phyloP scores from a whole-genome alignment of 1,140 invertebrate genomes.

The Palaemon carinicauda region DNA sequence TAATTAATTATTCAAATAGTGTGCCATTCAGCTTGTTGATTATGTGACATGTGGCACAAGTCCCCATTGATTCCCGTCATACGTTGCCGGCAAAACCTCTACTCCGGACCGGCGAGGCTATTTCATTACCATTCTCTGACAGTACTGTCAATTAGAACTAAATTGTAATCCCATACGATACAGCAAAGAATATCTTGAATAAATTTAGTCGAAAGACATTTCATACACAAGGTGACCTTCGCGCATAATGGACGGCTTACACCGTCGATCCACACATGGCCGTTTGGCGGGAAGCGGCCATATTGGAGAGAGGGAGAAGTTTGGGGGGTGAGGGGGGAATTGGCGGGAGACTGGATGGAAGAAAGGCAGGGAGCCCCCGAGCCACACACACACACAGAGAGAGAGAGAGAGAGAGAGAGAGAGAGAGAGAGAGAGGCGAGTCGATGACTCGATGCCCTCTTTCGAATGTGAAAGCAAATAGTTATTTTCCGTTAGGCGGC shows the following conservation, averaged over 20 bases:
- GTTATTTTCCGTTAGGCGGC: too few species aligned
- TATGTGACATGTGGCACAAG: constrained; percentile 12
- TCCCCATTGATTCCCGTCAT: constrained; percentile 45
- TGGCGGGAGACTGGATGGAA: background rate
- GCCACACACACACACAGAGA: too few species aligned
- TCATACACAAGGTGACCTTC: background rate
- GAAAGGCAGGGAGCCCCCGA: background rate
- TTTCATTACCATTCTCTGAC: constrained; percentile 17
- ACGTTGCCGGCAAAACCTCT: constrained; percentile 32
- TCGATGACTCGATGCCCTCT: too few species aligned
- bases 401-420: too few species aligned
- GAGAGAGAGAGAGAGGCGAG: too few species aligned
- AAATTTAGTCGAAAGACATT: background rate
- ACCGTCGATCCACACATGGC: constrained; percentile 15
- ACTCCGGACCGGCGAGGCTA: background rate
- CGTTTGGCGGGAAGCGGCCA: constrained; percentile 43
- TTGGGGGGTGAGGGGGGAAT: background rate
- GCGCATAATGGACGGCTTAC: too few species aligned
- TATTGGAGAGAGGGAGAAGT: background rate
- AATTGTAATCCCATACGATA: too few species aligned
- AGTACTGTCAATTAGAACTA: background rate
- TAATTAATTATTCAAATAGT: too few species aligned
- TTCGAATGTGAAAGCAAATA: too few species aligned
- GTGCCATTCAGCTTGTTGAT: background rate
- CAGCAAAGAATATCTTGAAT: too few species aligned